Conservation (phyloP, 2,888 invertebrate genomes). For the Apantesis nais region DNA sequence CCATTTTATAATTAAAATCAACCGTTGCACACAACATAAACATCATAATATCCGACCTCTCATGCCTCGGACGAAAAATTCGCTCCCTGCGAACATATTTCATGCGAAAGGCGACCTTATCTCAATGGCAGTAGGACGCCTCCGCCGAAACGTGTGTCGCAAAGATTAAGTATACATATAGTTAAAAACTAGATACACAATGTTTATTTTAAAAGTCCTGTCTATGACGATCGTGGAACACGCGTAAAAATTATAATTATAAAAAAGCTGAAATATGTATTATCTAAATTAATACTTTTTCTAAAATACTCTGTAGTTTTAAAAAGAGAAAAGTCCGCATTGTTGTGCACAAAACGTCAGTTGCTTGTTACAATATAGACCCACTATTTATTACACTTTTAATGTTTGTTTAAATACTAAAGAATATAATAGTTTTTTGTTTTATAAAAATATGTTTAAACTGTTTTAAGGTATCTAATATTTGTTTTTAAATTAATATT, state of each 20-base stretch:
- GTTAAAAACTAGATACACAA: slow-evolving; percentile 56
- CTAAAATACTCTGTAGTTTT: slow-evolving; percentile 63
- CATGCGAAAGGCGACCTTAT: slow-evolving; percentile 48
- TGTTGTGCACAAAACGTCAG: slow-evolving; percentile 36
- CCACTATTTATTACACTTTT: neutral
- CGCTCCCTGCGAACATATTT: slow-evolving; percentile 50
- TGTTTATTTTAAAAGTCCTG: slow-evolving; percentile 48
- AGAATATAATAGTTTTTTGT: neutral
- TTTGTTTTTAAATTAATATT: neutral
- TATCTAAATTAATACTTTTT: slow-evolving; percentile 71
- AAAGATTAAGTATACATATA: slow-evolving; percentile 53
- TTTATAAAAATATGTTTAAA: slow-evolving; percentile 39
- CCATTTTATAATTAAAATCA: slow-evolving; percentile 82
- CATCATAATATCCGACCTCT: slow-evolving; percentile 47
- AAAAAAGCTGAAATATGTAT: slow-evolving; percentile 60
- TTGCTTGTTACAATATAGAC: neutral
- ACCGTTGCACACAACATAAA: slow-evolving; percentile 81
- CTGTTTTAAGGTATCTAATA: slow-evolving; percentile 23
- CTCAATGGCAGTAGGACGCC: slow-evolving; percentile 59
- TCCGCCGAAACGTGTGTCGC: slow-evolving; percentile 40
- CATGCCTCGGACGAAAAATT: slow-evolving; percentile 56
- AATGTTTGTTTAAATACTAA: neutral
- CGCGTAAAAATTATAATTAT: slow-evolving; percentile 47
- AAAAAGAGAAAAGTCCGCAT: slow-evolving; percentile 41
- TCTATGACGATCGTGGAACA: slow-evolving; percentile 41